Evolutionary conservation across 2,113 vertebrate genomes (phyloP).

Genomic region (Hystrix cristata): DNA sequence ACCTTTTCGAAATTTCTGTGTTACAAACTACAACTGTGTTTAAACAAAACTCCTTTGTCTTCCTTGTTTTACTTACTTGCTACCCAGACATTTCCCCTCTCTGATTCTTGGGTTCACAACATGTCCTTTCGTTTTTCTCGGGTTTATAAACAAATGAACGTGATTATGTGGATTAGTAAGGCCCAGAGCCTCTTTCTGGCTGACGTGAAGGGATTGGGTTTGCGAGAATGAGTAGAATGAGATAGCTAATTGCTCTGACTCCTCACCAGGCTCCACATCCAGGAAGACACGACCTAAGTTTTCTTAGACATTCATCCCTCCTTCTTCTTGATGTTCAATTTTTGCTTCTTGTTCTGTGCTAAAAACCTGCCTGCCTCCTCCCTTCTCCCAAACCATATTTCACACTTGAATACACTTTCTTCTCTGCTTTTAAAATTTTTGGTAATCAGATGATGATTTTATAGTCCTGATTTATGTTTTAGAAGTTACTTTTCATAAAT

Average conservation of each 20-base stretch:
- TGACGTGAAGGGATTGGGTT: not conserved
- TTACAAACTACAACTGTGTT: not conserved
- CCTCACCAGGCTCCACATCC: not conserved
- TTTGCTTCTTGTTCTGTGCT: slow-evolving; percentile 66
- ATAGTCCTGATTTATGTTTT: slow-evolving; percentile 85
- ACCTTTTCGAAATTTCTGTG: not conserved
- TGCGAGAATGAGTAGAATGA: not conserved
- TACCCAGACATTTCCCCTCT: not conserved
- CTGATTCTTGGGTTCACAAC: slow-evolving; percentile 4
- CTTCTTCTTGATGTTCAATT: slow-evolving; percentile 64
- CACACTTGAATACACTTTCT: slow-evolving; percentile 79
- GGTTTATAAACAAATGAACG: not conserved
- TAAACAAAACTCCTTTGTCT: not conserved
- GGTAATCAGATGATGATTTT: slow-evolving; percentile 85
- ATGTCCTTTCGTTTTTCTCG: not conserved
- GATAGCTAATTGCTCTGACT: not conserved
- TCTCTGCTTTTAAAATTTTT: slow-evolving; percentile 76
- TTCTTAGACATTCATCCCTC: slow-evolving; percentile 39
- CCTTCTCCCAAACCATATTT: slow-evolving; percentile 74
- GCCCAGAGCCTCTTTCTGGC: not conserved
- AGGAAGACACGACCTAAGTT: not conserved
- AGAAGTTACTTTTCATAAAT: slow-evolving; percentile 84
- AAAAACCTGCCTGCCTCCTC: slow-evolving; percentile 70
- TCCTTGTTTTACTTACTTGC: not conserved
- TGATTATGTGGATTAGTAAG: not conserved